A percentile compares a stretch with the other conserved stretches of the same genome.
These are phyloP conservation scores for Limnephilus auricula DNA, from an alignment of 2,888 invertebrate species.

Conservation along the genomic window DNA sequence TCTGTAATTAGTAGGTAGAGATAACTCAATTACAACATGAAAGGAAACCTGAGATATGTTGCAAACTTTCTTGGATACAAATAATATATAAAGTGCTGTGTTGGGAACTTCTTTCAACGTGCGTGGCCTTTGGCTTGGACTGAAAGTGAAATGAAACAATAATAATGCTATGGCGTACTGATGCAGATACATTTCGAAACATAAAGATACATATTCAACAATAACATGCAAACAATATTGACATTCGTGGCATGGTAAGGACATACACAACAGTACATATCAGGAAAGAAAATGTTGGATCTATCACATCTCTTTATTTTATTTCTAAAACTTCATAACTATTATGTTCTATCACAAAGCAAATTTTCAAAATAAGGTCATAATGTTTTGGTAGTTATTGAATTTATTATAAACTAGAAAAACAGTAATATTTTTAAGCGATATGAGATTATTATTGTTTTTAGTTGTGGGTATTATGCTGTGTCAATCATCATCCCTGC, in stretches of 20 bases:
- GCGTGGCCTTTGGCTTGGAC: slow-evolving; percentile 66
- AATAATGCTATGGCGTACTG: slow-evolving; percentile 43
- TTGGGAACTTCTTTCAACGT: slow-evolving; percentile 64
- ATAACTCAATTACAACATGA: slow-evolving; percentile 50
- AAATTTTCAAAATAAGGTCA: neutral
- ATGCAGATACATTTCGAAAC: slow-evolving; percentile 15
- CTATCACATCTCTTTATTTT: neutral
- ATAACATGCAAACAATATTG: slow-evolving; percentile 41
- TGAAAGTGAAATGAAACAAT: slow-evolving; percentile 64
- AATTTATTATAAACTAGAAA: neutral
- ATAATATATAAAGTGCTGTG: slow-evolving; percentile 53
- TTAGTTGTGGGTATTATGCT: neutral
- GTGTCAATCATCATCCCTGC: neutral
- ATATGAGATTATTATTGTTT: neutral
- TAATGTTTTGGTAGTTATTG: neutral
- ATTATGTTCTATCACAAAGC: no score
- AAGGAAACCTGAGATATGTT: slow-evolving; percentile 56
- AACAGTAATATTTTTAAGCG: neutral
- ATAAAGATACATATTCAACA: slow-evolving; percentile 5
- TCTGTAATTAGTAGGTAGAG: neutral
- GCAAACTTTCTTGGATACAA: slow-evolving; percentile 54
- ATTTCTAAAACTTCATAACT: no score
- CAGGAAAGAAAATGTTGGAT: slow-evolving; percentile 7
- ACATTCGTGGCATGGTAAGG: slow-evolving; percentile 1
- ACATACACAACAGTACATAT: neutral